Conservation (phyloP, 2,113 vertebrate species). For the Tringa solitaria region DNA sequence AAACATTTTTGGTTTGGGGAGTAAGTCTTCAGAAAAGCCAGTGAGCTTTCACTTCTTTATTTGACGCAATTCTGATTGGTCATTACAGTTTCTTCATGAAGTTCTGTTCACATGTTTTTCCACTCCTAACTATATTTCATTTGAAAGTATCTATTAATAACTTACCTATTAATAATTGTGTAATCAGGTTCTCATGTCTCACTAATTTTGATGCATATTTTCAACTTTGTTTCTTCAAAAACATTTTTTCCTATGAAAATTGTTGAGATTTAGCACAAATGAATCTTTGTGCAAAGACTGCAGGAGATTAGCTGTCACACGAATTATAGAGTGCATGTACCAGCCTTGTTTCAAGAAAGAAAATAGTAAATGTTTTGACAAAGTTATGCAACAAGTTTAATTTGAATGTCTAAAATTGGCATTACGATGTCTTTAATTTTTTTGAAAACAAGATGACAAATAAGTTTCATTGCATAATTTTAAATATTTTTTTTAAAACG, state of each 20-base stretch:
- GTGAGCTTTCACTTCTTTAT: not conserved
- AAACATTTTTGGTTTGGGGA: not conserved
- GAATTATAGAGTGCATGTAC: not conserved
- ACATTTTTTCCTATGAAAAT: not conserved
- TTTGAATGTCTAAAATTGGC: not conserved
- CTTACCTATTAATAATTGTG: not conserved
- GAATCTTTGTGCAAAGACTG: not conserved
- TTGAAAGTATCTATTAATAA: not conserved
- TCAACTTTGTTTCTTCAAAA: not conserved
- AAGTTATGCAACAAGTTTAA: not conserved
- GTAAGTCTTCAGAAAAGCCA: not conserved
- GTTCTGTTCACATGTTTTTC: not conserved
- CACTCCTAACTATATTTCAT: not conserved
- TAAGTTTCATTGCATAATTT: fast-evolving
- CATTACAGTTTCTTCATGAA: not conserved
- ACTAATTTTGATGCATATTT: not conserved
- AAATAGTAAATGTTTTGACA: not conserved
- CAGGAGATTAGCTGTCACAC: not conserved
- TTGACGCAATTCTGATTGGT: not conserved
- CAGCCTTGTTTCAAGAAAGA: not conserved
- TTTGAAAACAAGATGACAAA: not conserved
- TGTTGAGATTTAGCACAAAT: not conserved
- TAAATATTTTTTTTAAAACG: not conserved
- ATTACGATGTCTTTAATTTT: not conserved
- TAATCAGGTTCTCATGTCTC: not conserved